Conservation (phyloP, 2,888 invertebrate genomes). For the Acheta domesticus region DNA sequence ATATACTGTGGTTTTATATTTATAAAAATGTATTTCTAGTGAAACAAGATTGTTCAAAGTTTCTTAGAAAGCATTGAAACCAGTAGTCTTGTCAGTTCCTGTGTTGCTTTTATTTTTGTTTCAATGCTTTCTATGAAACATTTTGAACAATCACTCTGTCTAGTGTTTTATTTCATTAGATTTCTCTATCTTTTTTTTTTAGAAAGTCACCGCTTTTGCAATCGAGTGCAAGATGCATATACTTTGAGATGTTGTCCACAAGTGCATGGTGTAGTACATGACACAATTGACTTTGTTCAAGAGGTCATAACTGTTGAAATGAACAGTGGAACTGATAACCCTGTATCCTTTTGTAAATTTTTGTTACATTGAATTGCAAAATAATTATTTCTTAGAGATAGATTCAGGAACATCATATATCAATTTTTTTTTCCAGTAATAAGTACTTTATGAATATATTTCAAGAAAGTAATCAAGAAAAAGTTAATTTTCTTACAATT, state of each 20-base stretch:
- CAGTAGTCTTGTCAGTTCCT: no score
- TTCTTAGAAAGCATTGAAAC: no score
- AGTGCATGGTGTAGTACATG: conserved; percentile 64
- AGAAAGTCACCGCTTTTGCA: conserved; percentile 63
- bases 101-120: no score
- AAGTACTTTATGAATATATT: neutral
- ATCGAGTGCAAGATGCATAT: conserved; percentile 65
- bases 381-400: conserved; percentile 18
- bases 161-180: neutral
- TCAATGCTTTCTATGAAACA: no score
- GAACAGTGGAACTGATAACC: conserved; percentile 66
- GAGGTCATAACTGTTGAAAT: conserved; percentile 59
- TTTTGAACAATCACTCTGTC: neutral
- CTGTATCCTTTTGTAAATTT: conserved; percentile 47
- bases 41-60: no score
- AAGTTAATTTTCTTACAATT: no score
- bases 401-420: neutral
- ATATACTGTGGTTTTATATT: no score
- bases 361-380: conserved; percentile 23
- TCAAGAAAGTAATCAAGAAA: no score
- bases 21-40: no score
- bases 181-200: conserved; percentile 33
- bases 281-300: conserved; percentile 61
- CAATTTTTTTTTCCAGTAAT: neutral
- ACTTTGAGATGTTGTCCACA: conserved; percentile 63